Evolutionary conservation across 1,140 invertebrate genomes (phyloP).

Genomic region (Lepidostoma basale): DNA sequence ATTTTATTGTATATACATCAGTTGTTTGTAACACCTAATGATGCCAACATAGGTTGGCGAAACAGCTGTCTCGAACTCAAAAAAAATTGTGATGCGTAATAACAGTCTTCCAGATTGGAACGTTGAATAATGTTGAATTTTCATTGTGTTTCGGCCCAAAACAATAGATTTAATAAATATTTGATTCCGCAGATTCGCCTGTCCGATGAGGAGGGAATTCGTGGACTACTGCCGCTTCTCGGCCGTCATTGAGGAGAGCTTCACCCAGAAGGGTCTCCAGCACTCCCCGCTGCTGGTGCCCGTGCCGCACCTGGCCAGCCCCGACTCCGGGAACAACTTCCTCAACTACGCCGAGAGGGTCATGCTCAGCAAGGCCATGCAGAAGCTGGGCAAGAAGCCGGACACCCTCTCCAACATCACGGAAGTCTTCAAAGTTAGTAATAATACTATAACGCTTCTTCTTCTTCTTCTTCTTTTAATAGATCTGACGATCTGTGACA

Average conservation of each 20-base stretch:
- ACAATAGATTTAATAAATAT: background rate
- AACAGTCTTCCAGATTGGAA: too few species aligned
- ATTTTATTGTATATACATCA: background rate
- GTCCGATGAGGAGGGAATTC: slow-evolving; percentile 60
- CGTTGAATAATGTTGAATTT: background rate
- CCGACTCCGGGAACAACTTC: slow-evolving; percentile 66
- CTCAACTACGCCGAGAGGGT: slow-evolving; percentile 72
- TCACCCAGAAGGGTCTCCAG: slow-evolving; percentile 67
- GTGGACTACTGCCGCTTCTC: slow-evolving; percentile 71
- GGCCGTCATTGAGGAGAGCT: slow-evolving; percentile 67
- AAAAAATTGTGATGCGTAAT: too few species aligned
- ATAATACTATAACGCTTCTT: background rate
- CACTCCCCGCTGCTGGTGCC: slow-evolving; percentile 68
- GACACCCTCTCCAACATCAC: slow-evolving; percentile 69
- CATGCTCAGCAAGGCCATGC: slow-evolving; percentile 63
- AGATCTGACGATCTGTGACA: too few species aligned
- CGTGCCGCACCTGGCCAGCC: slow-evolving; percentile 66
- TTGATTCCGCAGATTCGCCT: slow-evolving; percentile 61
- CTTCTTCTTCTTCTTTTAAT: too few species aligned
- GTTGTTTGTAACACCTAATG: too few species aligned
- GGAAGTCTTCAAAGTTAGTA: slow-evolving; percentile 60
- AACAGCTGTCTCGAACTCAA: too few species aligned
- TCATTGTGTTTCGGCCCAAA: background rate
- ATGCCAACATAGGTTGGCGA: too few species aligned
- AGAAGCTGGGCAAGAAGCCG: slow-evolving; percentile 66